phyloP scores from a whole-genome alignment of 2,888 invertebrate species.

The Deilephila porcellus region DNA sequence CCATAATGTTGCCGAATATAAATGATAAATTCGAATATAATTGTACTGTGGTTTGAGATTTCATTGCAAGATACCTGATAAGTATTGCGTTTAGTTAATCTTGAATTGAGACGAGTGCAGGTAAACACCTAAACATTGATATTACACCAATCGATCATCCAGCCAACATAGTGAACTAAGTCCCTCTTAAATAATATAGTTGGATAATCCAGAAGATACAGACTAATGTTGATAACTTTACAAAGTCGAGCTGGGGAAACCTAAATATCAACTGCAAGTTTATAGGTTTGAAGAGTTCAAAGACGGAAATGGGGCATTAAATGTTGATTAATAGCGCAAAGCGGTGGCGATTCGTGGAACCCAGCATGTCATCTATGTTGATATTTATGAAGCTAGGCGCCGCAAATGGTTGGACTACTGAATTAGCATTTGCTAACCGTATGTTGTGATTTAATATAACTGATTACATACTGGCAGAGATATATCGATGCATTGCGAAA shows the following conservation, averaged over 20 bases:
- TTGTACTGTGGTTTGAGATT: neutral
- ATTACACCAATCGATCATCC: too few relatives aligned
- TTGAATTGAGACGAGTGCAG: too few relatives aligned
- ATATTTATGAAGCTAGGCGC: constrained; percentile 42
- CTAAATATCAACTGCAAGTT: neutral
- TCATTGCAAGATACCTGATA: neutral
- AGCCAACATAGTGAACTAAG: too few relatives aligned
- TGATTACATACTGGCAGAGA: neutral
- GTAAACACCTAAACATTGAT: too few relatives aligned
- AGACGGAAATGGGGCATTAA: constrained; percentile 52
- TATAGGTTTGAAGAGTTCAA: constrained; percentile 24
- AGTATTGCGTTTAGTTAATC: neutral
- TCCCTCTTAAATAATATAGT: too few relatives aligned
- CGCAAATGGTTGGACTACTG: constrained; percentile 23
- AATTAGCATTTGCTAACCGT: constrained; percentile 9
- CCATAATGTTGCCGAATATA: neutral
- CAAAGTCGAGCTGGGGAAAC: neutral
- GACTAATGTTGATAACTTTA: too few relatives aligned
- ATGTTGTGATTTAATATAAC: constrained; percentile 5
- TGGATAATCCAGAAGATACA: too few relatives aligned
- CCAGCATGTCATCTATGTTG: constrained; percentile 43
- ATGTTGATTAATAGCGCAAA: constrained; percentile 52
- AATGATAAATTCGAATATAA: constrained; percentile 12
- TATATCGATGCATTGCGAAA: constrained; percentile 8
- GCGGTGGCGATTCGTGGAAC: constrained; percentile 47